phyloP scores from a whole-genome alignment of 1,140 invertebrate genomes.

The Plectus sambesii region DNA sequence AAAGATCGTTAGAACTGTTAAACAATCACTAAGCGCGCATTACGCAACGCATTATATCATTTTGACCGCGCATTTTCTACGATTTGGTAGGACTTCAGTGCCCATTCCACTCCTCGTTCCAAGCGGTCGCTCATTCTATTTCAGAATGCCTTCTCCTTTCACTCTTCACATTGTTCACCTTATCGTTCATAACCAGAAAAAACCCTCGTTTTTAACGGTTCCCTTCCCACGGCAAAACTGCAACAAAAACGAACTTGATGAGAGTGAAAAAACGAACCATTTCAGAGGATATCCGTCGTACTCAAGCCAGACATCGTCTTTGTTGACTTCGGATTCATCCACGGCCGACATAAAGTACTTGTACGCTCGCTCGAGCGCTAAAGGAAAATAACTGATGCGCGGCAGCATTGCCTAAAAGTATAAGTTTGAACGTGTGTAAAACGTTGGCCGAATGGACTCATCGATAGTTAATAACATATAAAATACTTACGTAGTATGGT shows the following conservation, averaged over 20 bases:
- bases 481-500: constrained; percentile 29
- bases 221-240: constrained; percentile 1
- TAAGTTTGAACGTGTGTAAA: constrained; percentile 12
- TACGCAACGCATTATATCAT: no score
- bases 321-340: neutral
- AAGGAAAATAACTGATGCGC: neutral
- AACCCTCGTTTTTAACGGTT: no score
- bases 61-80: no score
- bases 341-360: neutral
- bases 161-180: no score
- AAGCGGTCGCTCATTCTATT: no score
- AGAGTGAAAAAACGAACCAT: neutral
- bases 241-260: constrained; percentile 1
- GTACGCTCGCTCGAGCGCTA: neutral
- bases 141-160: no score
- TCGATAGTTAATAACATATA: no score
- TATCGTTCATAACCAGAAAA: no score
- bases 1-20: no score
- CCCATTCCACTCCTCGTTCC: no score
- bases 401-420: constrained; percentile 5
- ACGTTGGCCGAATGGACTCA: constrained; percentile 5
- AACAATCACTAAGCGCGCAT: no score
- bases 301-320: constrained; percentile 3
- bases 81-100: no score
- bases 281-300: constrained; percentile 2